Evolutionary conservation across 2,113 vertebrate species (phyloP).

Genomic region (Halcyon senegalensis): DNA sequence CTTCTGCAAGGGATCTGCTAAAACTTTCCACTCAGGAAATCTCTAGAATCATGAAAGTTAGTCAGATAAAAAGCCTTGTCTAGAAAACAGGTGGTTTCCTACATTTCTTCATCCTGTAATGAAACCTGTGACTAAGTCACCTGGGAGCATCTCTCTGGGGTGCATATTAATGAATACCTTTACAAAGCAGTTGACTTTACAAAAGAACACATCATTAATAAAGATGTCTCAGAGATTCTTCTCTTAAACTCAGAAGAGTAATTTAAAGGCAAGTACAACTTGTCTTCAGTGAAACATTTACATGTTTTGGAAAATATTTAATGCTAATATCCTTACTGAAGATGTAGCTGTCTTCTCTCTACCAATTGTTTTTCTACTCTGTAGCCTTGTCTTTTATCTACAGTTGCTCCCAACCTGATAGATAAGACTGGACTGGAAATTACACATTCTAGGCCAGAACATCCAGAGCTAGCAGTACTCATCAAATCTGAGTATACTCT

Average conservation of each 20-base stretch:
- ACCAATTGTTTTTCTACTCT: neutral
- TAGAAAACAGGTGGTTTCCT: neutral
- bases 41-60: neutral
- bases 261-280: neutral
- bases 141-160: neutral
- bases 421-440: neutral
- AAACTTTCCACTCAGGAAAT: neutral
- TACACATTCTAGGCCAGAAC: neutral
- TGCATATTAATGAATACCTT: neutral
- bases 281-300: neutral
- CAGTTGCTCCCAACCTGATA: neutral
- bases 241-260: neutral
- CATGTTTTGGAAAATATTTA: neutral
- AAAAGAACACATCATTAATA: neutral
- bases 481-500: neutral
- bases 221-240: neutral
- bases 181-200: neutral
- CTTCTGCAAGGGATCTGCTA: neutral
- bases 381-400: neutral
- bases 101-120: neutral
- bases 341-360: neutral
- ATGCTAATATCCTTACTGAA: neutral
- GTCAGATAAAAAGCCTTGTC: neutral
- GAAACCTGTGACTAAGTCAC: neutral
- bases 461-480: neutral